phyloP scores from a whole-genome alignment of 2,113 vertebrate genomes.

The Puma concolor region DNA sequence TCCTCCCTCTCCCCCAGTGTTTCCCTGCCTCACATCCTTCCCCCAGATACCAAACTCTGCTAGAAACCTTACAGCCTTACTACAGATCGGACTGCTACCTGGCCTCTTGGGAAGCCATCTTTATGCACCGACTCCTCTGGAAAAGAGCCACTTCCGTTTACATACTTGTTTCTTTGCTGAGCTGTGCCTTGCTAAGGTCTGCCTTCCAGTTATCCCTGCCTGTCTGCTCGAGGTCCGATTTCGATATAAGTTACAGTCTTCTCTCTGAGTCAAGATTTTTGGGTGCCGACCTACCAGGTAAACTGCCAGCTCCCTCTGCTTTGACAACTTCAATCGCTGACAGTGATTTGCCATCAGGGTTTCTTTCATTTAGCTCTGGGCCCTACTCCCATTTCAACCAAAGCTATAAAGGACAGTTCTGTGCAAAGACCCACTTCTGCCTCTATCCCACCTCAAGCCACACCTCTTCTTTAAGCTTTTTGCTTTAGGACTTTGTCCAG shows the following conservation, averaged over 20 bases:
- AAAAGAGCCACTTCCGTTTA: not conserved
- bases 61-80: not conserved
- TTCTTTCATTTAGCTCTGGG: not conserved
- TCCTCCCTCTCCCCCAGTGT: not conserved
- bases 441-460: not conserved
- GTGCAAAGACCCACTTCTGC: not conserved
- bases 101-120: not conserved
- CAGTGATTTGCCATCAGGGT: not conserved
- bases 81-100: not conserved
- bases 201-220: not conserved
- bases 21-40: not conserved
- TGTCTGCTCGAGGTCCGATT: not conserved
- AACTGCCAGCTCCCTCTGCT: not conserved
- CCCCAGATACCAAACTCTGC: not conserved
- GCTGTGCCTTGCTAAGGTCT: not conserved
- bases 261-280: conserved; percentile 18
- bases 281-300: not conserved
- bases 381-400: not conserved
- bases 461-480: not conserved
- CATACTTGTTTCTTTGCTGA: not conserved
- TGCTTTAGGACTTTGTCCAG: not conserved
- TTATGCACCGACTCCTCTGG: not conserved
- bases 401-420: not conserved
- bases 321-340: not conserved
- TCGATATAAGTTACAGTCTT: not conserved